Percentiles rank a stretch among this genome's conserved stretches.
phyloP scores from a whole-genome alignment of 2,888 invertebrate species.

The Beris chalybata region DNA sequence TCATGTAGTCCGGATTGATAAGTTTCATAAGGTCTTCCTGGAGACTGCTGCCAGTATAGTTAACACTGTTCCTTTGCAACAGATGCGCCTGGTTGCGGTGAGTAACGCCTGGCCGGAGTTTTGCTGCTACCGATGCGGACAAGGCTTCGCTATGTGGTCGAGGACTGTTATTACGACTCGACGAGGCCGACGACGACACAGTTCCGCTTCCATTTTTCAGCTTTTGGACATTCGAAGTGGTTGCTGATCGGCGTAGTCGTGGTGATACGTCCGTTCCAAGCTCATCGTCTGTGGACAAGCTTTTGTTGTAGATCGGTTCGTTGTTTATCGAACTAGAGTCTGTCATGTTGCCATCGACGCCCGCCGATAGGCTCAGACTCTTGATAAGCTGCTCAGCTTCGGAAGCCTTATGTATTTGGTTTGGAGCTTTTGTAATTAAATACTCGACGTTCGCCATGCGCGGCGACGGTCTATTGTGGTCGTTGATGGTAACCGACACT shows the following conservation, averaged over 20 bases:
- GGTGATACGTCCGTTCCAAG: constrained; percentile 35
- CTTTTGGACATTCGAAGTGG: constrained; percentile 45
- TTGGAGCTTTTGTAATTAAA: constrained; percentile 50
- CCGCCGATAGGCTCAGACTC: constrained; percentile 35
- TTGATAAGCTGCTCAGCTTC: constrained; percentile 40
- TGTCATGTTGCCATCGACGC: constrained; percentile 41
- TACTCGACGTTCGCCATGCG: constrained; percentile 59
- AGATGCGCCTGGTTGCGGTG: constrained; percentile 57
- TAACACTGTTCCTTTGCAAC: constrained; percentile 48
- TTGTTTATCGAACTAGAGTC: constrained; percentile 60
- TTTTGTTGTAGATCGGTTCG: constrained; percentile 45
- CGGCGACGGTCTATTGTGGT: constrained; percentile 53
- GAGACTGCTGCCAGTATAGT: constrained; percentile 57
- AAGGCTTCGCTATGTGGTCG: constrained; percentile 62
- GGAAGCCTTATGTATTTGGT: constrained; percentile 34
- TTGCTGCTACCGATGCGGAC: constrained; percentile 42
- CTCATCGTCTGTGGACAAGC: constrained; percentile 37
- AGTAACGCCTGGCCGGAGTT: constrained; percentile 59
- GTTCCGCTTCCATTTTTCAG: constrained; percentile 47
- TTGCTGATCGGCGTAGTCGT: constrained; percentile 40
- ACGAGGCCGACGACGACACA: constrained; percentile 56
- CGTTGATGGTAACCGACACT: constrained; percentile 45
- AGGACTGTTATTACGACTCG: constrained; percentile 65
- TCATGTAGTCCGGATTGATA: constrained; percentile 76
- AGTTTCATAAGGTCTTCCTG: constrained; percentile 86